Evolutionary conservation across 1,140 invertebrate genomes (phyloP), one percentile per base, ranked within the genome.

Genomic region (Tachypleus tridentatus): DNA sequence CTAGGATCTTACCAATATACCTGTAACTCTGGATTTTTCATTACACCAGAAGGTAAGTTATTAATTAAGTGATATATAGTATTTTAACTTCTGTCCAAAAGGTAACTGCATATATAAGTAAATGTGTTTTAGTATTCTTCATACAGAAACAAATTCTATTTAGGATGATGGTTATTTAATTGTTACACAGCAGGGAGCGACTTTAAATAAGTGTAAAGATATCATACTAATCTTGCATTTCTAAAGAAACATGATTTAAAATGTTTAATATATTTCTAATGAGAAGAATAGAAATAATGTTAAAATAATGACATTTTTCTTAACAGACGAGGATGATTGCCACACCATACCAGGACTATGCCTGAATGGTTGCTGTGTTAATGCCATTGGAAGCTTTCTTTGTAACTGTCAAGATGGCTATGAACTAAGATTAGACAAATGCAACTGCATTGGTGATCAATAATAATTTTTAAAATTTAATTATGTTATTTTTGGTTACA

Each of bases 301-400:
- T 8, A 60, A 51, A 5, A 48, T 49, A 7, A 7, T 54, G 6
- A n/a, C n/a, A 6, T 7, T 54, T 6, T 69, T 56, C n/a, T 78
- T 77, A 68, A 64, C 68, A 65, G 83, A 85, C 74, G 76, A 83
- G 51, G 77, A 85, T 73, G 83, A 85, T 73, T 85, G 83, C 73
- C 5, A 61, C 11, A 61, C 67, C 6, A 74, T 78, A 62, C 80
- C 77, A 3, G 77, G 81, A 0, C 82, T 82, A 1, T 73, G 87
- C 0, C 95, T 91, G 72, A 84, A 92, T 69, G 91, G 95, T 58
- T 82, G 79, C n/a, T 94, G 91, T 71, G 78, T 86, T 51, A 93
- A 94, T 73, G 81, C 84, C 0, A 89, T 86, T 86, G 91, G 91
- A 0, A 81, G 85, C 4, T 91, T 87, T 76, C 78, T 84, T 59